A percentile compares a stretch with the other conserved stretches of the same genome.
Conservation (phyloP, 2,797 vertebrate species). For the Alauda arvensis region DNA sequence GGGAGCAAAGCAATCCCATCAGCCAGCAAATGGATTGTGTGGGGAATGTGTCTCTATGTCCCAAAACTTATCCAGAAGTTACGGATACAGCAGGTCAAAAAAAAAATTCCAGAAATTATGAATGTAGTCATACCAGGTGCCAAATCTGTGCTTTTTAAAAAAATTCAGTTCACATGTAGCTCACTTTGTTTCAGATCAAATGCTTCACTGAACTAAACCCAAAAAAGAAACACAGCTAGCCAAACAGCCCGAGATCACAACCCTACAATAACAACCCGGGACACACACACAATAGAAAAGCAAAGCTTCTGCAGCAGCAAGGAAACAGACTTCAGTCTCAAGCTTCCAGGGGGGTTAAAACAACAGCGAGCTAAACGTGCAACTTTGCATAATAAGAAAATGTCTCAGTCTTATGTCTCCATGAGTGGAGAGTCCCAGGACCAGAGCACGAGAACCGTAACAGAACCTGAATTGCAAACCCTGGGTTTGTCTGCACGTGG, state of each 20-base stretch:
- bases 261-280: constrained; percentile 40
- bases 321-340: constrained; percentile 52
- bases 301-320: constrained; percentile 46
- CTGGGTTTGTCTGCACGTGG: background rate
- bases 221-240: constrained; percentile 33
- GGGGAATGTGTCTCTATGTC: accelerated
- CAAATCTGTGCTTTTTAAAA: background rate
- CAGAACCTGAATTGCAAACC: background rate
- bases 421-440: background rate
- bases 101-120: background rate
- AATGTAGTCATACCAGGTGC: background rate
- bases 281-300: constrained; percentile 43
- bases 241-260: constrained; percentile 43
- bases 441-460: background rate
- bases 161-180: background rate
- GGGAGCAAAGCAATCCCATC: background rate
- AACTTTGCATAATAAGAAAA: constrained; percentile 9
- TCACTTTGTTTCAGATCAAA: constrained; percentile 43
- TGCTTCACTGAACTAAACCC: background rate
- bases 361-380: constrained; percentile 42
- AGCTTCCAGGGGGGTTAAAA: constrained; percentile 63
- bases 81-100: accelerated
- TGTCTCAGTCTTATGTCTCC: background rate
- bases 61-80: background rate
- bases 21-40: accelerated